These are phyloP conservation scores for Ciconia stormi DNA, from an alignment of 2,113 vertebrate genomes.

Conservation along the genomic window DNA sequence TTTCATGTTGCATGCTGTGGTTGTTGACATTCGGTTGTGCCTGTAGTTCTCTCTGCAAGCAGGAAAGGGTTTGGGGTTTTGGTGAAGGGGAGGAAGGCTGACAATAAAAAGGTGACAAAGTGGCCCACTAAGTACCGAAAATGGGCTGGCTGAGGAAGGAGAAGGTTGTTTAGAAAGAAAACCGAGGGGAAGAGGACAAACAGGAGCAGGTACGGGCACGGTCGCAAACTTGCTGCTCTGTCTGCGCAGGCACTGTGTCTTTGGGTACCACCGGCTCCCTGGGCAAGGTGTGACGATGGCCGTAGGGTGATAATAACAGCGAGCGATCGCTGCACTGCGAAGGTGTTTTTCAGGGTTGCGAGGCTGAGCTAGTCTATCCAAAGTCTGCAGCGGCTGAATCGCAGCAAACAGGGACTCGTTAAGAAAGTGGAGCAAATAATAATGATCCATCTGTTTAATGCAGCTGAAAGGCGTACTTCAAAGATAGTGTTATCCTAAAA, in stretches of 20 bases:
- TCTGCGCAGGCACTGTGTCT: neutral
- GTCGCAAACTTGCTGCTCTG: neutral
- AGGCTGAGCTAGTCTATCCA: neutral
- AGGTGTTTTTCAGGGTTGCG: neutral
- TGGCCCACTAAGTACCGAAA: neutral
- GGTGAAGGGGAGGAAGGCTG: neutral
- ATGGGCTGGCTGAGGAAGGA: neutral
- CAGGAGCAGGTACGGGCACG: neutral
- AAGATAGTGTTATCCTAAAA: constrained; percentile 45
- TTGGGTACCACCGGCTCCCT: neutral
- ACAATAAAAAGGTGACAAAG: neutral
- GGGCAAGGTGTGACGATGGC: neutral
- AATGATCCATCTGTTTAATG: constrained; percentile 51
- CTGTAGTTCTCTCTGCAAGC: constrained; percentile 4
- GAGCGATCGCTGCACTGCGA: neutral
- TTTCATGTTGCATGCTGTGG: neutral
- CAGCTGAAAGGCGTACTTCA: constrained; percentile 47
- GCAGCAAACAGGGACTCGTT: constrained; percentile 29
- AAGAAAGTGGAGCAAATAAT: constrained; percentile 60
- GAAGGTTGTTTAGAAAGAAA: neutral
- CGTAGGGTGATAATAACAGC: neutral
- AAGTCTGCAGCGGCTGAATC: neutral
- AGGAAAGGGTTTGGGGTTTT: constrained; percentile 50
- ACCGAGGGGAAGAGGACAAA: neutral
- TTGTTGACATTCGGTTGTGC: neutral